Base-by-base conservation (phyloP, 2,888 invertebrate species). In the Trachelus iudaicus region DNA sequence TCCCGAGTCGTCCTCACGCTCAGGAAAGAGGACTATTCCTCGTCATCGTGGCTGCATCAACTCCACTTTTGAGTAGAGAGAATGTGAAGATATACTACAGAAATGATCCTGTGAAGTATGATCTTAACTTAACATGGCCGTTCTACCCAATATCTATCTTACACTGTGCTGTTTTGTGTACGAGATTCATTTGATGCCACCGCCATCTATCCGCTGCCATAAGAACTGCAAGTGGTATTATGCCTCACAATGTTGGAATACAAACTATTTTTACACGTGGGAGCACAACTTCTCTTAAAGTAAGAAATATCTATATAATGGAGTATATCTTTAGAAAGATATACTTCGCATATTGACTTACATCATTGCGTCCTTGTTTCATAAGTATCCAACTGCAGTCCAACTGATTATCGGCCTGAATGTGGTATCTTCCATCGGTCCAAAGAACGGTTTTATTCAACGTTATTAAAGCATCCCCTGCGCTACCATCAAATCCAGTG, bases 331-430 rank as follows among this genome's bases (percentile, higher is more conserved):
- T 23, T 23, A 6, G 9, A 23, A 56, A 23, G 9, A 56, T 56
- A 23, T 23, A 56, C 9, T 56, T 9, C 9, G 9, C 9, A 56
- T 56, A 23, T 34, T 4, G 37, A 85, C 87, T 86, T 83, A 94
- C 94, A 78, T 93, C 92, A 23, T 92, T 92, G 79, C 94, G 93
- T 75, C 96, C 96, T 77, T 94, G 94, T 86, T 96, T 95, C 93
- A 97, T 96, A 34, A 99, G 94, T 31, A 94, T 94, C 99, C 99
- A 99, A 84, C 97, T 95, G 90, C 97, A 97, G 85, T 97, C 96
- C 73, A 99, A 92, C 88, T 97, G 94, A 40, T 95, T 93, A 77
- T 96, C 95, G 0, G 98, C 98, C 89, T 98, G 97, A n/a, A 94
- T 92, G 81, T 95, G 95, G 91, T 98, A 99, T 6, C 97, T 94